Evolutionary conservation across 2,888 invertebrate species (phyloP), one percentile per base, ranked within the genome.

Genomic region (Chironomus tentans): DNA sequence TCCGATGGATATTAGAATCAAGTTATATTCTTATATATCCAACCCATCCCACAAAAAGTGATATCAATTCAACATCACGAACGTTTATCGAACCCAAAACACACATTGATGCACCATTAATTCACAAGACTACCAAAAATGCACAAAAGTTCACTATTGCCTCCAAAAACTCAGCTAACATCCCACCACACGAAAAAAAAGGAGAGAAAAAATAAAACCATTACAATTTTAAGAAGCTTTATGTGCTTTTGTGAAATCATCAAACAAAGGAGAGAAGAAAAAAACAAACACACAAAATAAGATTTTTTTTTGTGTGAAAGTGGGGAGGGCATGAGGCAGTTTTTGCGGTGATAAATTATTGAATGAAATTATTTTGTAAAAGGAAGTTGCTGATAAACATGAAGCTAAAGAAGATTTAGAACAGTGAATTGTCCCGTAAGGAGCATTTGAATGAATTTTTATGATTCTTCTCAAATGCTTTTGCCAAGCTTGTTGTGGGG

Each of bases 331-430:
- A 38, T 10, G 10, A 38, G 38, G 38, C 38, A 38, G 38, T 38
- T 38, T 50, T 15, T 56, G 56, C 4, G 71, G 38, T n/a, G 72
- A 72, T 72, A 72, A 72, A 50, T 72, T 72, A 72, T 72, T 38
- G 46, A 72, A 62, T 24, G 65, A 65, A 65, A 65, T 65, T 65
- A 65, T 65, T 71, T 28, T 71, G 22, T 56, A 22, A 72, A 72
- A 61, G 38, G 22, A 38, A 72, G 61, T n/a, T 21, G 72, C 70
- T 70, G 70, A 70, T 70, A 70, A 70, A 70, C 61, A 72, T 38
- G n/a, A 62, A 61, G 21, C 65, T 21, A 38, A 68, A 38, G 6
- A 38, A 38, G 15, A 38, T 68, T 28, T 71, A 18, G 10, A 38
- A 50, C 28, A 18, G 28, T 22, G 56, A 62, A 72, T 50, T 72